Conservation (phyloP, 2,888 invertebrate species). For the Protula sp. region DNA sequence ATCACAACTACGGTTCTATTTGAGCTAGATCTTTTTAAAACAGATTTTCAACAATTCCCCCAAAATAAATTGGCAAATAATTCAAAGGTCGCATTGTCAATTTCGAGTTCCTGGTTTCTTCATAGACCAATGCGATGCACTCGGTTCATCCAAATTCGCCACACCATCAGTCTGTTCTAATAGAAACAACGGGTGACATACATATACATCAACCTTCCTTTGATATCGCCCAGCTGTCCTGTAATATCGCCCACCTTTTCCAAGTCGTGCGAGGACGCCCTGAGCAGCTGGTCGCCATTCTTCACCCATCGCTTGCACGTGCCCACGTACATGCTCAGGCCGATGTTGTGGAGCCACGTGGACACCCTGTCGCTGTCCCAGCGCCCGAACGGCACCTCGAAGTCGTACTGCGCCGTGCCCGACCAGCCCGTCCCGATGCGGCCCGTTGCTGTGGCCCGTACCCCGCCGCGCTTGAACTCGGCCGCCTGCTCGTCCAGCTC, state of each 20-base stretch:
- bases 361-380: conserved; percentile 71
- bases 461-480: conserved; percentile 63
- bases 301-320: conserved; percentile 80
- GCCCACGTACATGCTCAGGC: conserved; percentile 63
- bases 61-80: too few species aligned
- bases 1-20: too few species aligned
- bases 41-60: too few species aligned
- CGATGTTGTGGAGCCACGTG: conserved; percentile 51
- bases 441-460: conserved; percentile 69
- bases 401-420: conserved; percentile 58
- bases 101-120: too few species aligned
- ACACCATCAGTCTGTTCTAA: too few species aligned
- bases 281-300: conserved; percentile 70
- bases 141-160: too few species aligned
- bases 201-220: too few species aligned
- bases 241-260: conserved; percentile 68
- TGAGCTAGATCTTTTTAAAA: too few species aligned
- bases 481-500: conserved; percentile 49
- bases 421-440: conserved; percentile 60
- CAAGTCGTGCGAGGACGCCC: conserved; percentile 72
- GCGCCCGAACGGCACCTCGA: conserved; percentile 69
- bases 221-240: too few species aligned
- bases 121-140: too few species aligned
- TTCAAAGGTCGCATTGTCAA: too few species aligned
- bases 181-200: too few species aligned